Conservation (phyloP, 2,113 vertebrate species). For the Dasyprocta punctata region DNA sequence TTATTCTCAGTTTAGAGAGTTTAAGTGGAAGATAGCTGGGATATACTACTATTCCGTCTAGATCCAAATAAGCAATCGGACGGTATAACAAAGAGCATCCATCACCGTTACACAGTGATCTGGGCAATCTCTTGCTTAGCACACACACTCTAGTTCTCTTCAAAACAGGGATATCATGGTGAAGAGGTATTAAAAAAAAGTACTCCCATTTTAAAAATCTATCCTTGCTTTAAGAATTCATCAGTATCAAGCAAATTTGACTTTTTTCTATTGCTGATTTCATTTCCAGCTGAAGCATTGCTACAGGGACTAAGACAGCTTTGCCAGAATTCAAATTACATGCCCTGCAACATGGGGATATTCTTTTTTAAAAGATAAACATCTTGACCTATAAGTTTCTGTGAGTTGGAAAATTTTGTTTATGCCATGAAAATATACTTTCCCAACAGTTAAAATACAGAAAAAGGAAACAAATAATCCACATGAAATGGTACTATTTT, state of each 20-base stretch:
- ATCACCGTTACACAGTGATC: constrained; percentile 83
- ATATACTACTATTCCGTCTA: constrained; percentile 83
- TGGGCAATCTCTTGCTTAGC: constrained; percentile 67
- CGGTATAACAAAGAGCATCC: constrained; percentile 79
- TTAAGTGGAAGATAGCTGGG: neutral
- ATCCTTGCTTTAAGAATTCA: constrained; percentile 52
- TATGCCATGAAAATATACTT: neutral
- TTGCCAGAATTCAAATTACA: neutral
- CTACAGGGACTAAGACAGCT: neutral
- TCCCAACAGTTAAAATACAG: neutral
- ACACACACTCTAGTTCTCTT: constrained; percentile 11
- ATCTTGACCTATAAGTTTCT: neutral
- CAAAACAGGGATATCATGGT: constrained; percentile 44
- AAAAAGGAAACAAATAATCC: neutral
- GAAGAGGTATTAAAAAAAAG: constrained; percentile 60
- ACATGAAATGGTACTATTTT: neutral
- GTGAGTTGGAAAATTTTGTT: neutral
- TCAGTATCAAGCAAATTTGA: constrained; percentile 47
- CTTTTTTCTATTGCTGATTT: constrained; percentile 6
- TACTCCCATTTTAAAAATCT: constrained; percentile 75
- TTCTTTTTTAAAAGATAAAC: neutral
- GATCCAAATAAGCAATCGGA: constrained; percentile 87
- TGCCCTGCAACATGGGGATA: neutral
- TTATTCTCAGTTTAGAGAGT: constrained; percentile 66
- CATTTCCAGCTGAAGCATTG: neutral